These are phyloP conservation scores for Corvus moneduloides DNA, from an alignment of 2,113 vertebrate genomes.

Conservation along the genomic window DNA sequence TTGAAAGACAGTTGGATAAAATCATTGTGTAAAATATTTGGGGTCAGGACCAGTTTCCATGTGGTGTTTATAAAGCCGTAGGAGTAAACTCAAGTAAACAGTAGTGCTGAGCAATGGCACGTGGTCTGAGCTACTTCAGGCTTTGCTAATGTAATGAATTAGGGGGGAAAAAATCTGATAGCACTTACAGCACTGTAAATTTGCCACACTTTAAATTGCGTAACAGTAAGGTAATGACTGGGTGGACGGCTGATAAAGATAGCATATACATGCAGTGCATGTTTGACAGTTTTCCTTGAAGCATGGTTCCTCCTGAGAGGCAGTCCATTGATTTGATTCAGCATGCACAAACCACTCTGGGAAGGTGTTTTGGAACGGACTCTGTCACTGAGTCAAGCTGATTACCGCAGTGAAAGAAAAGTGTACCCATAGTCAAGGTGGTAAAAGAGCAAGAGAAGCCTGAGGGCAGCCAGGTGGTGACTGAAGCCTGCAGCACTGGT, in stretches of 20 bases:
- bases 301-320: neutral
- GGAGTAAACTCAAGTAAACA: neutral
- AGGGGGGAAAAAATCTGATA: neutral
- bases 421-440: fast-evolving
- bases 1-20: neutral
- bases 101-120: neutral
- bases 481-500: fast-evolving
- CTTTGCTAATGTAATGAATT: neutral
- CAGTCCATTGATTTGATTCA: neutral
- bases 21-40: neutral
- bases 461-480: neutral
- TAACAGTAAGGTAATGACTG: neutral
- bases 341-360: neutral
- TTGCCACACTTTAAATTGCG: neutral
- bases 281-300: neutral
- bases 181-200: neutral
- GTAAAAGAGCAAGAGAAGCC: neutral
- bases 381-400: neutral
- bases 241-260: neutral
- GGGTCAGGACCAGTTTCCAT: neutral
- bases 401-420: neutral
- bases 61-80: neutral
- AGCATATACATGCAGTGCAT: neutral
- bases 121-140: neutral
- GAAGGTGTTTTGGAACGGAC: fast-evolving